phyloP scores from a whole-genome alignment of 1,140 invertebrate species.

The Drosophila sturtevanti region DNA sequence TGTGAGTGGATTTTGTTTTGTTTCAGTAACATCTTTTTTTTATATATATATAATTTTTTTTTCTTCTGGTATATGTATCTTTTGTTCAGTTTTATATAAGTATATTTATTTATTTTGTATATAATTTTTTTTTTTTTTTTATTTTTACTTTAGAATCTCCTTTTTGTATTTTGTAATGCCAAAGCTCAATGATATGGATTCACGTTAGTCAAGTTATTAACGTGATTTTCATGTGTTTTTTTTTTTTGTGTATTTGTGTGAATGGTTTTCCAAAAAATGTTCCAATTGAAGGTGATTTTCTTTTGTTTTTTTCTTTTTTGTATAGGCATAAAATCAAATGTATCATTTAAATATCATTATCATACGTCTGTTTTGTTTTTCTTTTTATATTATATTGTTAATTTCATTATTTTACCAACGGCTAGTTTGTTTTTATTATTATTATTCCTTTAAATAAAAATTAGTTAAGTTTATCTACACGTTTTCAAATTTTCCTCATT shows the following conservation, averaged over 20 bases:
- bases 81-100: slow-evolving; percentile 52
- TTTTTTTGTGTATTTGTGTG: slow-evolving; percentile 9
- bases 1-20: slow-evolving; percentile 17
- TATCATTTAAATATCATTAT: slow-evolving; percentile 19
- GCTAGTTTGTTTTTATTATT: slow-evolving; percentile 48
- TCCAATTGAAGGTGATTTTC: slow-evolving; percentile 2
- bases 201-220: slow-evolving; percentile 33
- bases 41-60: slow-evolving; percentile 32
- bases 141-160: slow-evolving; percentile 59
- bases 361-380: slow-evolving; percentile 5
- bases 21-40: slow-evolving; percentile 42
- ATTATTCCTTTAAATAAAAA: slow-evolving; percentile 58
- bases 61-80: slow-evolving; percentile 34
- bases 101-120: slow-evolving; percentile 47
- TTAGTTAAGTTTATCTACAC: slow-evolving; percentile 74
- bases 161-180: slow-evolving; percentile 54
- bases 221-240: slow-evolving; percentile 18
- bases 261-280: slow-evolving; percentile 1
- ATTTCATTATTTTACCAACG: slow-evolving; percentile 48
- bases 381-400: slow-evolving; percentile 14
- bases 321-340: slow-evolving; percentile 8
- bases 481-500: slow-evolving; percentile 48
- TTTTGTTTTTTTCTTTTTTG: not conserved
- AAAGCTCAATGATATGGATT: slow-evolving; percentile 76
- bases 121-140: slow-evolving; percentile 22